phyloP scores from a whole-genome alignment of 2,888 invertebrate species.

The Chloromyia formosa region DNA sequence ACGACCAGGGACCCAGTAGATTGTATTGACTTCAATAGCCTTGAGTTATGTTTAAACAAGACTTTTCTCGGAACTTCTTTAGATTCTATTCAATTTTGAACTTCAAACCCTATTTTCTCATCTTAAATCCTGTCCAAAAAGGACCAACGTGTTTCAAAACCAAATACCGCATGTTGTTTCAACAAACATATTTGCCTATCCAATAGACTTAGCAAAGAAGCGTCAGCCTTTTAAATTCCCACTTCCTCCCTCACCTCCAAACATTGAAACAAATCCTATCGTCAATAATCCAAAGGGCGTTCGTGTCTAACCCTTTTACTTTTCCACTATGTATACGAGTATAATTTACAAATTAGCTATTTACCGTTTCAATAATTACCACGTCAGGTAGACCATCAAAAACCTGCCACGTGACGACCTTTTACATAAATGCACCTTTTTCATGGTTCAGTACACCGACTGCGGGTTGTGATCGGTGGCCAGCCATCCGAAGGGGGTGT shows the following conservation, averaged over 20 bases:
- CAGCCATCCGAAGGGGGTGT: conserved; percentile 17
- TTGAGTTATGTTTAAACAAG: no score
- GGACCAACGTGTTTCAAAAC: no score
- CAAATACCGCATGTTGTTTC: no score
- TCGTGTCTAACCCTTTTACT: conserved; percentile 45
- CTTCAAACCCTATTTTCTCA: no score
- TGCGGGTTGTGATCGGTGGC: no score
- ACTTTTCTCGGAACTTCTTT: no score
- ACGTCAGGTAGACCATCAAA: conserved; percentile 47
- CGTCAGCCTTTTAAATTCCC: not conserved
- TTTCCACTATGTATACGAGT: not conserved
- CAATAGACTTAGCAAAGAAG: no score
- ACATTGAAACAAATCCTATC: not conserved
- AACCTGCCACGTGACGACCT: conserved; percentile 55
- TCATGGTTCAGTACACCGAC: conserved; percentile 53
- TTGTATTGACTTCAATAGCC: no score
- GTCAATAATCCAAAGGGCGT: conserved; percentile 38
- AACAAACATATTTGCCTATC: no score
- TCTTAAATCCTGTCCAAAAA: no score
- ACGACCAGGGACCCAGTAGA: no score
- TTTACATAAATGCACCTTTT: conserved; percentile 54
- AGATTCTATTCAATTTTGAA: no score
- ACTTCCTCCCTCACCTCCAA: conserved; percentile 3
- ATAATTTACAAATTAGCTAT: conserved; percentile 50
- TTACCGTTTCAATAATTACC: conserved; percentile 50